These are phyloP conservation scores for Diadegma fenestrale DNA, from an alignment of 2,888 invertebrate species.

Conservation along the genomic window DNA sequence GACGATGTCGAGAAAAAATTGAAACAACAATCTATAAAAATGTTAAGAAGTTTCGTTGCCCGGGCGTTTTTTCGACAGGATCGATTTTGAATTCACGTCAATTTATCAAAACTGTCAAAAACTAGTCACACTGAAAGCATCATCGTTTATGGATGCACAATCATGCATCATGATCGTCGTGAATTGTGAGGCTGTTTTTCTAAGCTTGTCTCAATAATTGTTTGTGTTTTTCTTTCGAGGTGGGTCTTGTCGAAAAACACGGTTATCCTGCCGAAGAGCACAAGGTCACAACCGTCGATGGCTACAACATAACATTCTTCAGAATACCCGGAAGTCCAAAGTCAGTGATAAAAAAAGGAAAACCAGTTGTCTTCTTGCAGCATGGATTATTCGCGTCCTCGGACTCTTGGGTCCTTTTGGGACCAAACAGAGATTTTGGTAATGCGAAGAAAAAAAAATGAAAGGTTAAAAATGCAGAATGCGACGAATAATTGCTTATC, in stretches of 20 bases:
- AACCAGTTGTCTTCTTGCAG: slow-evolving; percentile 76
- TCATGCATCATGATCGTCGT: too few relatives aligned
- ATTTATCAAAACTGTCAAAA: background rate
- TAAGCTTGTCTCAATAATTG: slow-evolving; percentile 10
- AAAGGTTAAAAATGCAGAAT: background rate
- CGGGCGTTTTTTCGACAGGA: background rate
- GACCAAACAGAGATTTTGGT: slow-evolving; percentile 80
- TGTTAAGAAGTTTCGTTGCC: background rate
- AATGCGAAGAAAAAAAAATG: slow-evolving; percentile 23
- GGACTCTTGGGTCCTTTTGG: slow-evolving; percentile 79
- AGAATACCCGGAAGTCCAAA: slow-evolving; percentile 77
- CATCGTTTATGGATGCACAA: background rate
- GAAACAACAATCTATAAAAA: background rate
- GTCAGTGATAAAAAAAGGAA: slow-evolving; percentile 68
- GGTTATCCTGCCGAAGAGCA: slow-evolving; percentile 80
- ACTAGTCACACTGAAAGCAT: background rate
- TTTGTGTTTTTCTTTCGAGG: slow-evolving; percentile 55
- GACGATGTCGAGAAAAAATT: background rate
- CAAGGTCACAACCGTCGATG: slow-evolving; percentile 77
- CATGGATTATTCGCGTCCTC: slow-evolving; percentile 79
- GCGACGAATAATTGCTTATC: background rate
- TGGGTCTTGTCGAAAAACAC: slow-evolving; percentile 74
- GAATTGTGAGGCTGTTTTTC: background rate
- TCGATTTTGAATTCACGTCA: background rate
- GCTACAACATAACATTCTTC: slow-evolving; percentile 77